A percentile compares a stretch with the other conserved stretches of the same genome.
phyloP scores from a whole-genome alignment of 2,797 vertebrate species.

The Phylloscopus collybita region DNA sequence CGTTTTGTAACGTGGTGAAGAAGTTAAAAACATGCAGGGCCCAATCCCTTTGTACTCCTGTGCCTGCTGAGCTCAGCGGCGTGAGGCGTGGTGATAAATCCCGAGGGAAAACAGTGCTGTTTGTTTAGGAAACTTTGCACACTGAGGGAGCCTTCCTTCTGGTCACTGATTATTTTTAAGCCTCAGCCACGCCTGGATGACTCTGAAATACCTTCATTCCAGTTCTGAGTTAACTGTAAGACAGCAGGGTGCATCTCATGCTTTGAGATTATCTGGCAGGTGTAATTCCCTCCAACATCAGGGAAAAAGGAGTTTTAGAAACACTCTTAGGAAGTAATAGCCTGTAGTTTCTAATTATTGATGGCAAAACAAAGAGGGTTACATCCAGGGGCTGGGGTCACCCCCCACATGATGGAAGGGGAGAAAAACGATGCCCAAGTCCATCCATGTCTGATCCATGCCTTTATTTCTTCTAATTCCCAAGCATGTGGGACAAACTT shows the following conservation, averaged over 20 bases:
- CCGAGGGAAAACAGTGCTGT: neutral
- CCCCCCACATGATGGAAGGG: neutral
- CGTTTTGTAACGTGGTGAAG: neutral
- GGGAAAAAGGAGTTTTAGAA: neutral
- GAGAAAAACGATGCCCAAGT: neutral
- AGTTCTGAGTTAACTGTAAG: neutral
- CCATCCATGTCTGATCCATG: neutral
- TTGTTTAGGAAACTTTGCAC: neutral
- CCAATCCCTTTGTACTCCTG: neutral
- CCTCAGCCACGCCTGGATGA: neutral
- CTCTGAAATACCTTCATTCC: neutral
- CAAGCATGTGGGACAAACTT: neutral
- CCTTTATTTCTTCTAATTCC: neutral
- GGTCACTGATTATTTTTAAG: constrained; percentile 2
- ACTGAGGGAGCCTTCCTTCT: neutral
- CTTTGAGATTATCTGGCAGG: neutral
- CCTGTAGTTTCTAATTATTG: neutral
- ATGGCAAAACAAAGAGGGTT: neutral
- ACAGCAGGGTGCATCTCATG: neutral
- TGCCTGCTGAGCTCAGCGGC: neutral
- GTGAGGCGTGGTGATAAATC: neutral
- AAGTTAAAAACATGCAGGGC: neutral
- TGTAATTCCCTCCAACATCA: neutral
- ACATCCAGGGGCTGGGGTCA: neutral
- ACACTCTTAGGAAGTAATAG: neutral